These are phyloP conservation scores for Lordiphosa fenestrarum DNA, from an alignment of 2,888 invertebrate genomes.

Conservation along the genomic window DNA sequence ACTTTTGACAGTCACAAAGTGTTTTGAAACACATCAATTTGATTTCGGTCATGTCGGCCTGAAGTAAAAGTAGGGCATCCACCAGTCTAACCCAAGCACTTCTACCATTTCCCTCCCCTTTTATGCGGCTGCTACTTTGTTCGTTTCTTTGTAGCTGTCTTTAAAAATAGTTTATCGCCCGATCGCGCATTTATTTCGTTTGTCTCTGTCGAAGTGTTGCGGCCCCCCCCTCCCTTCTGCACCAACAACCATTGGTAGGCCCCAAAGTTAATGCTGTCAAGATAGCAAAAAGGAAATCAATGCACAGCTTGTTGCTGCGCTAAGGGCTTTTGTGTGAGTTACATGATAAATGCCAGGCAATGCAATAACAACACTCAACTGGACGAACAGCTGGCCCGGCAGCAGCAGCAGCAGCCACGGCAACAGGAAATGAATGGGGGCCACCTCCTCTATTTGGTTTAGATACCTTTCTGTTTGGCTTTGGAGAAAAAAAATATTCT, in stretches of 20 bases:
- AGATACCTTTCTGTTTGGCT: conserved; percentile 36
- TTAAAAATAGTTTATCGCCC: conserved; percentile 75
- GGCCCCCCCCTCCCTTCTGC: conserved; percentile 8
- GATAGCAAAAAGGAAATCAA: conserved; percentile 73
- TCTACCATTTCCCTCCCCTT: conserved; percentile 23
- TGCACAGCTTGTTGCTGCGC: conserved; percentile 47
- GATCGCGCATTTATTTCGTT: conserved; percentile 75
- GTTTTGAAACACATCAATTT: too few relatives aligned
- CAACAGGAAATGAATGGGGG: conserved; percentile 53
- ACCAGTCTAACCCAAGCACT: not conserved
- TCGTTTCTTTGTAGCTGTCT: conserved; percentile 64
- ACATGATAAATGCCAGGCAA: conserved; percentile 67
- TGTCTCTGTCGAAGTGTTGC: conserved; percentile 72
- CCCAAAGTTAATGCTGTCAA: conserved; percentile 68
- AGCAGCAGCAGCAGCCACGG: conserved; percentile 31
- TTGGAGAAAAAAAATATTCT: conserved; percentile 58
- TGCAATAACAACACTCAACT: conserved; percentile 55
- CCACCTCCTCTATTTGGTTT: conserved; percentile 1
- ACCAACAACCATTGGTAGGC: conserved; percentile 8
- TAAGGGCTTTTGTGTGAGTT: conserved; percentile 66
- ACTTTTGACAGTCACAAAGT: too few relatives aligned
- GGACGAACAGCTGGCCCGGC: conserved; percentile 55
- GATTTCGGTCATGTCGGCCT: too few relatives aligned
- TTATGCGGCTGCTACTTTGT: conserved; percentile 33
- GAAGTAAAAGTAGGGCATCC: conserved; percentile 13